These are phyloP conservation scores for Pentamera pediparva DNA, from an alignment of 53 echinoderm and acorn worm genomes.

Conservation along the genomic window DNA sequence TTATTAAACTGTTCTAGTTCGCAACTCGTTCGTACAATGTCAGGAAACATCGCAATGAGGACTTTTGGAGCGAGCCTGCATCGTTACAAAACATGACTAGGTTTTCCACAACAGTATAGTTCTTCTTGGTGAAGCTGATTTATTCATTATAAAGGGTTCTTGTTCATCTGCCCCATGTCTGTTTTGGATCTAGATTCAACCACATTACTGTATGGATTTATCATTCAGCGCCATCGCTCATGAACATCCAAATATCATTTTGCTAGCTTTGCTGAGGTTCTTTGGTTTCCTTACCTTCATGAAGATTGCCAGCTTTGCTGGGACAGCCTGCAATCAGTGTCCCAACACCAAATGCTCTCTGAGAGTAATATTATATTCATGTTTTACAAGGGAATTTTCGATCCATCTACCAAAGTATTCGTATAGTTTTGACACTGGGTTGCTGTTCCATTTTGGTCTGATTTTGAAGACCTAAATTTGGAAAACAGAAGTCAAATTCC, in stretches of 20 bases:
- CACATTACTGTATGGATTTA: too few relatives aligned
- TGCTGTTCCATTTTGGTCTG: constrained; percentile 10
- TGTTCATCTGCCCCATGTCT: not conserved
- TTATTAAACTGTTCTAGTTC: not conserved
- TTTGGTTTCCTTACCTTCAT: constrained; percentile 19
- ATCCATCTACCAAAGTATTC: constrained; percentile 36
- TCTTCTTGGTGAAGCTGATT: not conserved
- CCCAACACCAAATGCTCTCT: not conserved
- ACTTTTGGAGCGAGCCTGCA: constrained; percentile 8
- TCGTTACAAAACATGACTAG: constrained; percentile 1
- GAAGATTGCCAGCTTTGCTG: constrained; percentile 5
- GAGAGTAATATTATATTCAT: not conserved
- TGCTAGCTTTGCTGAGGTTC: not conserved
- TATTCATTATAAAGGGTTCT: too few relatives aligned
- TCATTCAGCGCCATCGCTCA: not conserved
- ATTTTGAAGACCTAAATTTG: constrained; percentile 19
- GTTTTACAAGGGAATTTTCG: not conserved
- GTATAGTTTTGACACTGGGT: not conserved
- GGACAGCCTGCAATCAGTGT: constrained; percentile 5
- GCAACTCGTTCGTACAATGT: not conserved
- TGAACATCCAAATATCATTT: constrained; percentile 26
- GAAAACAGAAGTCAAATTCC: too few relatives aligned
- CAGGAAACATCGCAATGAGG: constrained; percentile 13
- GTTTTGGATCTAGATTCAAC: not conserved
- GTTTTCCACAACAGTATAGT: not conserved